These are phyloP conservation scores for Agrilus planipennis DNA, from an alignment of 1,140 invertebrate species.

Conservation along the genomic window DNA sequence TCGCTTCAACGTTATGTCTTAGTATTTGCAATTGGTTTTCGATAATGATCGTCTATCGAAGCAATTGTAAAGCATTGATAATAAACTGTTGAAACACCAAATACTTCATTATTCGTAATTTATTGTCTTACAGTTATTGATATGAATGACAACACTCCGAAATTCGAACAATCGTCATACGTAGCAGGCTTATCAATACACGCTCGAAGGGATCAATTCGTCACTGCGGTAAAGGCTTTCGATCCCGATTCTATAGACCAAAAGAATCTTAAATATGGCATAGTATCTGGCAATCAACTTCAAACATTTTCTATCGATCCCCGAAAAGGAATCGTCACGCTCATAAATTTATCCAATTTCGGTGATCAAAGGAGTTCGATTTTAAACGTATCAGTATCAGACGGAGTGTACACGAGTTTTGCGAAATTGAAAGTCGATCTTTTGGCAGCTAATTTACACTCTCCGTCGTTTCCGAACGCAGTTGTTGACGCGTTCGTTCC, in stretches of 20 bases:
- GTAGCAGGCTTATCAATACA: constrained; percentile 67
- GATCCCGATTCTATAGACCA: constrained; percentile 76
- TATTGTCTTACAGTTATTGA: constrained; percentile 50
- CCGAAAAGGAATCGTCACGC: constrained; percentile 49
- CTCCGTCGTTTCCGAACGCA: constrained; percentile 63
- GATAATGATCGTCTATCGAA: not conserved
- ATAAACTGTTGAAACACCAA: not conserved
- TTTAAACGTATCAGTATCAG: constrained; percentile 81
- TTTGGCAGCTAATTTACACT: constrained; percentile 64
- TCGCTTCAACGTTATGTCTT: not conserved
- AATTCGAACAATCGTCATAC: constrained; percentile 73
- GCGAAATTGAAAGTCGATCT: constrained; percentile 69
- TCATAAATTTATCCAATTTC: constrained; percentile 56
- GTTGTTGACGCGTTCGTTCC: constrained; percentile 62
- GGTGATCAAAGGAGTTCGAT: constrained; percentile 47
- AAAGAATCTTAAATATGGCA: constrained; percentile 61
- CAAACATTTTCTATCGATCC: constrained; percentile 74
- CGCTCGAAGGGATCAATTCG: constrained; percentile 73
- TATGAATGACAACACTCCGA: constrained; percentile 79
- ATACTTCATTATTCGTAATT: too few relatives aligned
- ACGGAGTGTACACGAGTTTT: constrained; percentile 82
- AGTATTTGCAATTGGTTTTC: not conserved
- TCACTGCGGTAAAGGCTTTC: constrained; percentile 74
- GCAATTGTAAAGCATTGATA: not conserved
- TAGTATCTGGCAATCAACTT: constrained; percentile 72